Conservation (phyloP, 2,797 vertebrate genomes). For the Leucoraja ocellata region DNA sequence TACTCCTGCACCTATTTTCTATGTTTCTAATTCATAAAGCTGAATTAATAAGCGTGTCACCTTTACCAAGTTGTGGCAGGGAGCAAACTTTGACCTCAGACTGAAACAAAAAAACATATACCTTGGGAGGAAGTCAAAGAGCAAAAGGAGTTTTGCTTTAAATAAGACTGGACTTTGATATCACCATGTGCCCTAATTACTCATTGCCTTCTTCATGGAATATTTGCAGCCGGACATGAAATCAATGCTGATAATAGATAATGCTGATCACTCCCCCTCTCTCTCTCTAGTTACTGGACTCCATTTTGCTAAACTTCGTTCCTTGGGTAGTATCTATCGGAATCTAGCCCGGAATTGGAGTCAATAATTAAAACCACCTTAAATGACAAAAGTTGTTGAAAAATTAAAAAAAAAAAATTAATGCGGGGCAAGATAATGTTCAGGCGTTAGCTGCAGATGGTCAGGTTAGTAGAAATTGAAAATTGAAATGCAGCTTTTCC, state of each 20-base stretch:
- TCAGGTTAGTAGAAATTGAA: background rate
- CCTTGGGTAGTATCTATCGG: background rate
- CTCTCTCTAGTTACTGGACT: background rate
- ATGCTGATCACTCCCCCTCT: background rate
- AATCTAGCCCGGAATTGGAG: background rate
- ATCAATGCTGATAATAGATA: background rate
- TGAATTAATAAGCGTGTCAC: no score
- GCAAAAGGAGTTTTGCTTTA: no score
- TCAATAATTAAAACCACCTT: background rate
- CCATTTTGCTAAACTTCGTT: background rate
- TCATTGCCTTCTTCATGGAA: background rate
- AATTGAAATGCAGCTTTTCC: background rate
- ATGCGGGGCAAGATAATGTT: background rate
- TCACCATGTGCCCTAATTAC: background rate
- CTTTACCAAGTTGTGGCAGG: no score
- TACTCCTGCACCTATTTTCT: no score
- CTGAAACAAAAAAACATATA: background rate
- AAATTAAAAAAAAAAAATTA: background rate
- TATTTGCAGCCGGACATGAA: background rate
- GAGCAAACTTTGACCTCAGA: no score
- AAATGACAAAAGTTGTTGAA: background rate
- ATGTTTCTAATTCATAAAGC: no score
- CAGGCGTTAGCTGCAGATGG: background rate
- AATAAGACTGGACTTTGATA: background rate
- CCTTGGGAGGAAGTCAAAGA: no score